phyloP scores from a whole-genome alignment of 2,888 invertebrate species.

The Ectemnius continuus region DNA sequence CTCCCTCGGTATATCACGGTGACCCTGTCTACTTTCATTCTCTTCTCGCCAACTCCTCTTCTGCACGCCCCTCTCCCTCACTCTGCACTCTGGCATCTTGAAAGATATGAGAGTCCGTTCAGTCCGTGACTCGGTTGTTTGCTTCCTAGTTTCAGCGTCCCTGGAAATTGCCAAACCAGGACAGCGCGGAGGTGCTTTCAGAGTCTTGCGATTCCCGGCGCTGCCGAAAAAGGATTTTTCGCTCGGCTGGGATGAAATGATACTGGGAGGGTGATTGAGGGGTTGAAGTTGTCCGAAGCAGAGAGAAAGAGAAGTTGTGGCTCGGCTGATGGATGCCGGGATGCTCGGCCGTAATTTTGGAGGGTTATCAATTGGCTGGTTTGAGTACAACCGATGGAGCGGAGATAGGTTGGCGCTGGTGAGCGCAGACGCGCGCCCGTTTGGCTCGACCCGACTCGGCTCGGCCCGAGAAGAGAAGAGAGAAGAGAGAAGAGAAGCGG shows the following conservation, averaged over 20 bases:
- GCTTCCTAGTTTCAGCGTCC: too few species aligned
- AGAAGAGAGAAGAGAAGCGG: not conserved
- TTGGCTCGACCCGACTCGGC: slow-evolving; percentile 15
- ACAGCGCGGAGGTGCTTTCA: too few species aligned
- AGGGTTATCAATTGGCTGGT: slow-evolving; percentile 7
- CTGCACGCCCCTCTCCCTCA: not conserved
- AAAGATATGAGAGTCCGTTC: too few species aligned
- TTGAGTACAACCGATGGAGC: slow-evolving; percentile 2
- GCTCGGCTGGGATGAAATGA: too few species aligned
- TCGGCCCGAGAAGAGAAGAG: slow-evolving; percentile 15
- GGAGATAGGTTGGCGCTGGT: slow-evolving; percentile 3
- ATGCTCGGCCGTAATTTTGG: not conserved
- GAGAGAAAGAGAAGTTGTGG: too few species aligned
- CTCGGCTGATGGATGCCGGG: not conserved
- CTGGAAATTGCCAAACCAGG: too few species aligned
- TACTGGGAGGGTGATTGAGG: too few species aligned
- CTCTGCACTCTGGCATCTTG: too few species aligned
- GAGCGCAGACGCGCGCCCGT: slow-evolving; percentile 10
- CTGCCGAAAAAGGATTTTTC: too few species aligned
- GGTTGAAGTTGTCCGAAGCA: too few species aligned
- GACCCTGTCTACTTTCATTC: not conserved
- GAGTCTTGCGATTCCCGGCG: too few species aligned
- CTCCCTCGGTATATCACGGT: slow-evolving; percentile 10
- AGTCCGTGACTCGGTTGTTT: too few species aligned
- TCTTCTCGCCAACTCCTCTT: not conserved